These are phyloP conservation scores for Colletes collaris DNA, from an alignment of 2,888 invertebrate genomes.

Conservation along the genomic window DNA sequence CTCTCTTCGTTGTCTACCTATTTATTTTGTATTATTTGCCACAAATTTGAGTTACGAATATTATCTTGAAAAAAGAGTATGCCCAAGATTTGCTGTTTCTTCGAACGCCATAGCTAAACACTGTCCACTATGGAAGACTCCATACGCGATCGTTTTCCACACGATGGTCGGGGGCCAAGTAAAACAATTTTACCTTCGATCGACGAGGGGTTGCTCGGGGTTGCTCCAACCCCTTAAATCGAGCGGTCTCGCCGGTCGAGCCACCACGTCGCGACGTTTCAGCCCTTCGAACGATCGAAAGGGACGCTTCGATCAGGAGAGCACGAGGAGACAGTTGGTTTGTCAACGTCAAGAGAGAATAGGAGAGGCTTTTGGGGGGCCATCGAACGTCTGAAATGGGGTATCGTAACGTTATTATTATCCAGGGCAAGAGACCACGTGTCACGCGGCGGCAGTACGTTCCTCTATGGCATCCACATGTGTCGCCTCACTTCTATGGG, in stretches of 20 bases:
- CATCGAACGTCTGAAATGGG: slow-evolving; percentile 50
- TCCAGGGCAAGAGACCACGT: slow-evolving; percentile 57
- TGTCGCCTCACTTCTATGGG: slow-evolving; percentile 23
- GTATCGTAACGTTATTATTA: slow-evolving; percentile 67
- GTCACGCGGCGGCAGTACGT: slow-evolving; percentile 42
- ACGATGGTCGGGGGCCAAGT: neutral
- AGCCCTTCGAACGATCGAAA: slow-evolving; percentile 68
- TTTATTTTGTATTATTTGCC: too few relatives aligned
- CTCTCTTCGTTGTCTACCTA: too few relatives aligned
- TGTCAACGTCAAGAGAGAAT: neutral
- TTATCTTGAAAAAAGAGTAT: too few relatives aligned
- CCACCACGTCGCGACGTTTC: slow-evolving; percentile 65
- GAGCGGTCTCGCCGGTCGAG: slow-evolving; percentile 11
- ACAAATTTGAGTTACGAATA: too few relatives aligned
- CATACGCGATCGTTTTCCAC: neutral
- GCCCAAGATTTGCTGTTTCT: too few relatives aligned
- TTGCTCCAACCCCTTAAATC: slow-evolving; percentile 7
- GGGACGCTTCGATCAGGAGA: slow-evolving; percentile 76
- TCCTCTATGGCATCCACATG: slow-evolving; percentile 68
- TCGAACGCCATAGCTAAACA: too few relatives aligned
- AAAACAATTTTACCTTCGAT: slow-evolving; percentile 4
- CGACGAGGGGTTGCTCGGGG: neutral
- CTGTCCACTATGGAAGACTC: too few relatives aligned
- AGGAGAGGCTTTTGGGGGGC: slow-evolving; percentile 38
- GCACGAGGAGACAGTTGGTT: slow-evolving; percentile 71